Base-by-base conservation (phyloP, 2,888 invertebrate species). In the Chirona hameri region DNA sequence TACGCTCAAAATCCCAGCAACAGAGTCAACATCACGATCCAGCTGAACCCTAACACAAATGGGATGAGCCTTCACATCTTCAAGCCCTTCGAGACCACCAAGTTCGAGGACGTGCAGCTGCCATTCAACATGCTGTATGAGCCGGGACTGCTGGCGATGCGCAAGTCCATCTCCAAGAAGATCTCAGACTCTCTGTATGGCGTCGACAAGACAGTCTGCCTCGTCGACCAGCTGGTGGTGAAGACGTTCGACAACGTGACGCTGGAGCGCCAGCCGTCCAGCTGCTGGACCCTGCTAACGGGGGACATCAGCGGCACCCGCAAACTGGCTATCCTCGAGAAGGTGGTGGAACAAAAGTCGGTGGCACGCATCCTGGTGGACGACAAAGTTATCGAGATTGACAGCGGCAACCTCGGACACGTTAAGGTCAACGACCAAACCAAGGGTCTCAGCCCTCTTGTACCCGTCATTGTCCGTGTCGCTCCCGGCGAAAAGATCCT, bases 201-300 rank as follows among this genome's bases (percentile, higher is more conserved):
- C 57, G 80, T 55, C 27, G 80, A 80, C 48, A 80, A 80, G 29
- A 24, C 48, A 15, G 55, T 29, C n/a, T 86, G 86, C 84, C 84
- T 85, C 69, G 85, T 85, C 31, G 86, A 85, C 65, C 84, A 85
- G 81, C 83, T 83, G 39, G 85, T 85, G 57, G 84, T 86, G 76
- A 84, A 85, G 83, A 86, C 86, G 60, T 86, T 85, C 82, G 83
- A 84, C 69, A 82, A 84, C 79, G 65, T 81, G 76, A 81, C 83
- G n/a, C 48, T 80, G 9, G 1, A 27, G 9, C 15, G 48, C 14
- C 12, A 29, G 15, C 52, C 52, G 27, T 80, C 80, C 27, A 18
- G 27, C 7, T 29, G 52, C 48, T 55, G 52, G 48, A 52, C 80
- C 0, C 52, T 80, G 80, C 80, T 80, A 15, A 55, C 80, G 18